phyloP scores from a whole-genome alignment of 2,113 vertebrate species.

The Vanacampus margaritifer region DNA sequence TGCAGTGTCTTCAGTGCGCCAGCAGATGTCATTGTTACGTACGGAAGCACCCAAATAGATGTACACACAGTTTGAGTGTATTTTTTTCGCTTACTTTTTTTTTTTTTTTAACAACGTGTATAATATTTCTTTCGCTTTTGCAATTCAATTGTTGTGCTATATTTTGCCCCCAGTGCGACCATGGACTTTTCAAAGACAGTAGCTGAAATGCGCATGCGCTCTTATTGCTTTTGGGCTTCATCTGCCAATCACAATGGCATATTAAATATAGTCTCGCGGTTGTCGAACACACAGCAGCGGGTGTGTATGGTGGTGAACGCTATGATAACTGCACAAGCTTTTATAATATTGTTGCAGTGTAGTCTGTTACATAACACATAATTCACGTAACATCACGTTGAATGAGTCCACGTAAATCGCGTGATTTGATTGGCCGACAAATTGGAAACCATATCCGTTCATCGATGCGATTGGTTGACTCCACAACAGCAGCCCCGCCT shows the following conservation, averaged over 20 bases:
- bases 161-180: no score
- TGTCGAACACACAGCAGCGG: neutral
- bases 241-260: no score
- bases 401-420: neutral
- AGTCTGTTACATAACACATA: neutral
- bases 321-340: neutral
- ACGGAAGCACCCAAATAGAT: neutral
- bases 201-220: no score
- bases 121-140: no score
- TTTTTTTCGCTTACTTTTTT: no score
- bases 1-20: neutral
- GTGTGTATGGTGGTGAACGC: neutral
- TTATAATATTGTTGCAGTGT: neutral
- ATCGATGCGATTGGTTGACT: slow-evolving; percentile 33
- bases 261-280: neutral
- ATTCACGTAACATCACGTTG: neutral
- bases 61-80: no score
- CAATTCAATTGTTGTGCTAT: no score
- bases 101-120: no score
- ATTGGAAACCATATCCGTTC: neutral
- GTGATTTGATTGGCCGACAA: slow-evolving; percentile 33
- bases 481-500: neutral
- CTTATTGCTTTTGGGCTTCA: no score
- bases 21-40: neutral
- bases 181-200: no score